Evolutionary conservation across 2,113 vertebrate species (phyloP), one percentile per base, ranked within the genome.

Genomic region (Pontoporia blainvillei): DNA sequence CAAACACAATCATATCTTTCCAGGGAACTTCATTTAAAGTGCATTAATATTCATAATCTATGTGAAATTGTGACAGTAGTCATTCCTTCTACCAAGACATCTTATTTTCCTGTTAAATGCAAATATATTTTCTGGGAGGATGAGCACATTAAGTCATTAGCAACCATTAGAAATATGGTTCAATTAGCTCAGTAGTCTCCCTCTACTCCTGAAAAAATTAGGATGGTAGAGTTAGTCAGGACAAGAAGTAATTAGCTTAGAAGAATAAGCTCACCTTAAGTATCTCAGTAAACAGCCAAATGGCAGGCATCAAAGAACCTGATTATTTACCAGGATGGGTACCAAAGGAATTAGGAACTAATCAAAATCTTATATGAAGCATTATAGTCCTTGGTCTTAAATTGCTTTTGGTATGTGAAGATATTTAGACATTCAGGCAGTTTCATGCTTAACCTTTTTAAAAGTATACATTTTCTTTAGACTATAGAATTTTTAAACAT

Each of bases 101-200:
- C 96, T 94, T 59, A 84, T 96, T 97, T 97, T 95, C 90, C 73
- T 94, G 8, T 95, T 97, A 96, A 96, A 96, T 96, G 84, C 44
- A 52, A 96, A 90, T 89, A 85, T 94, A 83, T 90, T 96, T 95
- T 90, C n/a, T 97, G 69, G n/a, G 49, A 95, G 64, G 72, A 95
- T 92, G 59, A 86, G 8, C 39, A 20, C n/a, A 90, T 97, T 94
- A 95, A 96, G 46, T 96, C 84, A 90, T 90, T 93, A 87, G 64
- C 36, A 91, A 14, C 84, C 79, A 72, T 64, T 95, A 90, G 36
- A 96, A 59, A 92, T 91, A 64, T 94, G 79, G n/a, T 79, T 95
- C 52, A 95, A 69, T 96, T 95, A 96, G 67, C 41, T 93, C 86
- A 69, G n/a, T 69, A 71, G 49, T 84, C 84, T 89, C 13, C 25